A percentile compares a stretch with the other conserved stretches of the same genome.
Evolutionary conservation across 2,797 vertebrate species (phyloP).

Genomic region (Pangasius macronema): DNA sequence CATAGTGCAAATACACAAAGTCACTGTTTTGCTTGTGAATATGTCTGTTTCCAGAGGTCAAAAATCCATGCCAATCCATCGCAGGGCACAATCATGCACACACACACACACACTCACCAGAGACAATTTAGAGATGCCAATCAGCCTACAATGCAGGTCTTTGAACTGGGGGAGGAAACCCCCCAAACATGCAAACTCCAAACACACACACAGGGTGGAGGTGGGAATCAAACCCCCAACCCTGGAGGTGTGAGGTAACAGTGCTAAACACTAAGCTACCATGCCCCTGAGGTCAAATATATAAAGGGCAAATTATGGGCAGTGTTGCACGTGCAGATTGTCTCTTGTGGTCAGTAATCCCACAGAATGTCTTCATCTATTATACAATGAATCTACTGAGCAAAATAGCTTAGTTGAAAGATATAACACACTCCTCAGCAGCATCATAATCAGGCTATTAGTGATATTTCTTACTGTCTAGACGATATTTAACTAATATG

Average conservation of each 20-base stretch:
- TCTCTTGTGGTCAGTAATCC: neutral
- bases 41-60: neutral
- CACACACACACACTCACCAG: too few relatives aligned
- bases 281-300: neutral
- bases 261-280: neutral
- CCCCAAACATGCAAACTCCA: too few relatives aligned
- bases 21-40: neutral
- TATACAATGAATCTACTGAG: neutral
- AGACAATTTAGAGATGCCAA: too few relatives aligned
- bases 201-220: too few relatives aligned
- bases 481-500: neutral
- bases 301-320: neutral
- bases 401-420: neutral
- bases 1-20: neutral
- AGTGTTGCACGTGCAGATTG: neutral
- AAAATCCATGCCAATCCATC: too few relatives aligned
- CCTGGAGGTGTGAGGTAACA: too few relatives aligned
- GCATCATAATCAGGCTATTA: neutral
- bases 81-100: too few relatives aligned
- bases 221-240: too few relatives aligned
- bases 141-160: too few relatives aligned
- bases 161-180: too few relatives aligned
- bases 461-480: neutral
- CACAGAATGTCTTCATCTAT: neutral
- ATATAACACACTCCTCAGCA: neutral